phyloP scores from a whole-genome alignment of 1,140 invertebrate genomes.

The Teleogryllus occipitalis region DNA sequence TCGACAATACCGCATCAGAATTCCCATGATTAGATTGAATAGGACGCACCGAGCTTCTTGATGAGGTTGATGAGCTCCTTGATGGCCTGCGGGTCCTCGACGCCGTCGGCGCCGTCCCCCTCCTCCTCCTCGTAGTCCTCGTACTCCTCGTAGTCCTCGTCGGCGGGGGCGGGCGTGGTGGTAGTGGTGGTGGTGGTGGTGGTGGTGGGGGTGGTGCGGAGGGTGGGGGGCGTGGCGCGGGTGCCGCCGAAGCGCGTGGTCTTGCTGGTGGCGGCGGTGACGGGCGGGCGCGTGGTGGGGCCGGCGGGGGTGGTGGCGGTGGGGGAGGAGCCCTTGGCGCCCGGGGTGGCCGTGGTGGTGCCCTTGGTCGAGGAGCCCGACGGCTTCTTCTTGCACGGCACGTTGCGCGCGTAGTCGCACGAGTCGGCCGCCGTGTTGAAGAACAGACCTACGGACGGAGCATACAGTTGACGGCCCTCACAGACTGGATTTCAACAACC shows the following conservation, averaged over 20 bases:
- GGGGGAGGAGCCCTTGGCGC: constrained; percentile 40
- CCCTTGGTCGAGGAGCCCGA: constrained; percentile 28
- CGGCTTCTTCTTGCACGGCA: constrained; percentile 58
- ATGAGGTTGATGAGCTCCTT: constrained; percentile 77
- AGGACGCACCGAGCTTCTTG: constrained; percentile 58
- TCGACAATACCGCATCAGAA: no score
- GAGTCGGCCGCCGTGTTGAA: constrained; percentile 88
- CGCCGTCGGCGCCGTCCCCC: constrained; percentile 34
- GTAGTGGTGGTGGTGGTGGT: constrained; percentile 43
- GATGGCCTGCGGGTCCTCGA: constrained; percentile 74
- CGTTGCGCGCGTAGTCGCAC: constrained; percentile 84
- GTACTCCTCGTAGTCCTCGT: constrained; percentile 44
- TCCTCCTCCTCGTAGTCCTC: constrained; percentile 56
- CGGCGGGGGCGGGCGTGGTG: constrained; percentile 35
- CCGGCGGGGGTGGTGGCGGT: constrained; percentile 37
- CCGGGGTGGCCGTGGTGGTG: constrained; percentile 38
- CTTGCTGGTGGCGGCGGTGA: constrained; percentile 38
- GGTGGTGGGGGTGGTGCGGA: constrained; percentile 34
- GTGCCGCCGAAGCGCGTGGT: constrained; percentile 30
- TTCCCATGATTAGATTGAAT: no score
- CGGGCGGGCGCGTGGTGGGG: constrained; percentile 35
- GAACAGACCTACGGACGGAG: constrained; percentile 65
- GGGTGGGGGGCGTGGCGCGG: constrained; percentile 29
- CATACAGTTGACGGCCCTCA: no score
- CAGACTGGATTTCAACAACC: no score